Percentiles rank a stretch among this genome's conserved stretches.
Conservation (phyloP, 2,113 vertebrate genomes). For the Cryptotis parvus region DNA sequence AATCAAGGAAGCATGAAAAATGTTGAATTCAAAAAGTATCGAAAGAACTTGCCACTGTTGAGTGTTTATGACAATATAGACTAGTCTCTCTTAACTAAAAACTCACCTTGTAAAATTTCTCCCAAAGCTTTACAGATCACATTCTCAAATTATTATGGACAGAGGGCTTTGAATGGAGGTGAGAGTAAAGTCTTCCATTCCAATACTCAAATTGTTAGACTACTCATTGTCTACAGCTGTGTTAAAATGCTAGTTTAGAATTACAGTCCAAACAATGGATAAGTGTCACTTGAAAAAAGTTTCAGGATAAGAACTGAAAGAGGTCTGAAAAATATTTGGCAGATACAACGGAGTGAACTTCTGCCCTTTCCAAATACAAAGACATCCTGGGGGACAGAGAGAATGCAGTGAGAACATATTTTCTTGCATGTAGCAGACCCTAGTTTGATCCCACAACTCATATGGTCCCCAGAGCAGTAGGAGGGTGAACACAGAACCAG, state of each 20-base stretch:
- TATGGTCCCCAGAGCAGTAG: too few species aligned
- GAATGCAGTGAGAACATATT: too few species aligned
- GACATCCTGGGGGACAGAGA: neutral
- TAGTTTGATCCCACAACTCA: too few species aligned
- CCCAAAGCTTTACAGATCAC: neutral
- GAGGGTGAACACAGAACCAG: too few species aligned
- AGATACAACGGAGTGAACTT: neutral
- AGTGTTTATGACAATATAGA: neutral
- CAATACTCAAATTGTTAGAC: conserved; percentile 11
- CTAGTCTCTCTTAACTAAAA: neutral
- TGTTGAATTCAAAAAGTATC: neutral
- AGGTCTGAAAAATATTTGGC: neutral
- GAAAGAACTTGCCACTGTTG: neutral
- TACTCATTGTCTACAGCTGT: neutral
- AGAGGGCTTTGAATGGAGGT: conserved; percentile 13
- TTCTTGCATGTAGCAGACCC: too few species aligned
- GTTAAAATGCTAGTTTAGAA: neutral
- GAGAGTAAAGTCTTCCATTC: neutral
- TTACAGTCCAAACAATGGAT: neutral
- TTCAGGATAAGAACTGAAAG: neutral
- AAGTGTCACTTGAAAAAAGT: rapidly evolving
- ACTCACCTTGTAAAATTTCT: conserved; percentile 21
- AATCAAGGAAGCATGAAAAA: neutral
- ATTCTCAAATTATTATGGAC: neutral
- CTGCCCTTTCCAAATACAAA: neutral